Evolutionary conservation across 1,140 invertebrate species (phyloP).

Genomic region (Pachypeltis micranthus): DNA sequence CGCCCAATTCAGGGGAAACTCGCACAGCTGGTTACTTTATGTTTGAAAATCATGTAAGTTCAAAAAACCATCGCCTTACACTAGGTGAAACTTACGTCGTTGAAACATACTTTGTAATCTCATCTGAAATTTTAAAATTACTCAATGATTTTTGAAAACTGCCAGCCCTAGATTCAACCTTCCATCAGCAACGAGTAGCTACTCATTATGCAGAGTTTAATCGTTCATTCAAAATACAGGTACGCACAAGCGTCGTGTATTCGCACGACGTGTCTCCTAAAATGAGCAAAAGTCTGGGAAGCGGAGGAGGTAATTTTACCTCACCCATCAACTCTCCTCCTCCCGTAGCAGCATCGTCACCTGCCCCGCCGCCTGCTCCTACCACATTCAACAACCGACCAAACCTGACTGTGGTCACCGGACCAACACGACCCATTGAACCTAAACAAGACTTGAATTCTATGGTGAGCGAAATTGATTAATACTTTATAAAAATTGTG

Average conservation of each 20-base stretch:
- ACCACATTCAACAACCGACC: constrained; percentile 26
- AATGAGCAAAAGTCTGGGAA: constrained; percentile 1
- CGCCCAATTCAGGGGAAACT: too few relatives aligned
- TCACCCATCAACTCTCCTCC: constrained; percentile 10
- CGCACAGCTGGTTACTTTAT: too few relatives aligned
- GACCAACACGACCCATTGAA: constrained; percentile 14
- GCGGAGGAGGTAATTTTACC: not conserved
- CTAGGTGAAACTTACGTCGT: too few relatives aligned
- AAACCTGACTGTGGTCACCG: constrained; percentile 29
- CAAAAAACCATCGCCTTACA: too few relatives aligned
- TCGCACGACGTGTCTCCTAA: constrained; percentile 17
- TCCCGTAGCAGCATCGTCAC: not conserved
- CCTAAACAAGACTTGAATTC: constrained; percentile 1
- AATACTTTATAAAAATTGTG: too few relatives aligned
- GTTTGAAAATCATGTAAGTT: too few relatives aligned
- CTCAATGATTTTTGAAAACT: too few relatives aligned
- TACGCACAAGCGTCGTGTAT: constrained; percentile 19
- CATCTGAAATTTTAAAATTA: too few relatives aligned
- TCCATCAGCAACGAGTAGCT: too few relatives aligned
- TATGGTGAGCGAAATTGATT: not conserved
- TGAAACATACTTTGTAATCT: too few relatives aligned
- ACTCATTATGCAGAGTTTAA: too few relatives aligned
- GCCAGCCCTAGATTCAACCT: too few relatives aligned
- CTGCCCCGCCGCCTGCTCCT: constrained; percentile 13
- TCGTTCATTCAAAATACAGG: constrained; percentile 18